A percentile compares a stretch with the other conserved stretches of the same genome.
These are phyloP conservation scores for Myotis pilosus DNA, from an alignment of 2,797 vertebrate species.

Conservation along the genomic window DNA sequence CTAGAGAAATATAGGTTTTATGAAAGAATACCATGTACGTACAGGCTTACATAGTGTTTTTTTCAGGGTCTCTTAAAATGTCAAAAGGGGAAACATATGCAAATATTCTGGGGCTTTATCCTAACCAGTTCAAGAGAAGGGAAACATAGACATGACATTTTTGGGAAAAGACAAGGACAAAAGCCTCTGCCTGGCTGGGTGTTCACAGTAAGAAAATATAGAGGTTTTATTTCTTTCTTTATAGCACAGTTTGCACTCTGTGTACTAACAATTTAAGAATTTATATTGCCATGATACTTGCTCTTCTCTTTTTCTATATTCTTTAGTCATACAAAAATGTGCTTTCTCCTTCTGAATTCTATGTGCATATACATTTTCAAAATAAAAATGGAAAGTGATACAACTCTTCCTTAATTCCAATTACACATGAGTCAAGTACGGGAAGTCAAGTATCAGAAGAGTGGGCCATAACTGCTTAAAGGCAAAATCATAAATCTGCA, in stretches of 20 bases:
- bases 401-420: constrained; percentile 30
- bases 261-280: background rate
- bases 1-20: constrained; percentile 39
- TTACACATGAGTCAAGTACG: constrained; percentile 18
- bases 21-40: background rate
- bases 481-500: constrained; percentile 53
- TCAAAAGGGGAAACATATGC: constrained; percentile 6
- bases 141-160: background rate
- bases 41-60: background rate
- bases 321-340: constrained; percentile 53
- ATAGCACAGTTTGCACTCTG: background rate
- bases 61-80: constrained; percentile 23
- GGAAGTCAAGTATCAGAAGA: constrained; percentile 28
- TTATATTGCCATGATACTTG: constrained; percentile 14
- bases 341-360: constrained; percentile 52
- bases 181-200: background rate
- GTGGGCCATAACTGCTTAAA: constrained; percentile 49
- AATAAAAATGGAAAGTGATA: constrained; percentile 12
- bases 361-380: constrained; percentile 50
- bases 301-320: constrained; percentile 58
- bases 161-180: background rate
- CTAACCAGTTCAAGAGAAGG: constrained; percentile 33
- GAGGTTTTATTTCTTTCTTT: constrained; percentile 9
- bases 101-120: background rate
- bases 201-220: constrained; percentile 44